These are phyloP conservation scores for Epinephelus cyanopodus DNA, from an alignment of 2,113 vertebrate species.

Conservation along the genomic window DNA sequence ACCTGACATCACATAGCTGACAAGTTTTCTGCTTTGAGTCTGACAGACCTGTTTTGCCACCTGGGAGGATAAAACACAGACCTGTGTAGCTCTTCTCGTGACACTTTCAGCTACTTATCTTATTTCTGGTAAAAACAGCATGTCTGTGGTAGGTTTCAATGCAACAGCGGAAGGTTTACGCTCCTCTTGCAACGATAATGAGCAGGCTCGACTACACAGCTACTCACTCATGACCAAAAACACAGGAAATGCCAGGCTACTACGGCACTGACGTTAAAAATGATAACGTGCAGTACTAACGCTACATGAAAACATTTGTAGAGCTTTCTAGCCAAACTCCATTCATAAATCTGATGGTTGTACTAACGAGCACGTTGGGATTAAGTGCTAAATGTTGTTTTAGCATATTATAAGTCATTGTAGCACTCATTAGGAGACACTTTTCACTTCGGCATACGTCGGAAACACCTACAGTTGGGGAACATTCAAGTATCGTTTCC, in stretches of 20 bases:
- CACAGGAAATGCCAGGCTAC: slow-evolving; percentile 46
- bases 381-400: too few relatives aligned
- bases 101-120: too few relatives aligned
- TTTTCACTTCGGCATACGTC: not conserved
- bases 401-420: accelerated
- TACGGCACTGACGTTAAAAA: not conserved
- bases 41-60: slow-evolving; percentile 21
- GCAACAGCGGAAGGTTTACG: not conserved
- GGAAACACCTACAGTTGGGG: not conserved
- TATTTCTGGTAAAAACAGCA: not conserved
- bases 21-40: not conserved
- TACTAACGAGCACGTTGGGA: not conserved
- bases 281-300: not conserved
- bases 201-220: not conserved
- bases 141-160: not conserved
- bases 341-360: not conserved
- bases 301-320: too few relatives aligned
- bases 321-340: not conserved
- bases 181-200: not conserved
- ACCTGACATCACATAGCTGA: not conserved
- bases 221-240: slow-evolving; percentile 32
- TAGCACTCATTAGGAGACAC: not conserved
- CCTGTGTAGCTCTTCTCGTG: not conserved
- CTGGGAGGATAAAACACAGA: not conserved
- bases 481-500: not conserved